These are phyloP conservation scores for Condylura cristata DNA, from an alignment of 2,113 vertebrate species.

Conservation along the genomic window DNA sequence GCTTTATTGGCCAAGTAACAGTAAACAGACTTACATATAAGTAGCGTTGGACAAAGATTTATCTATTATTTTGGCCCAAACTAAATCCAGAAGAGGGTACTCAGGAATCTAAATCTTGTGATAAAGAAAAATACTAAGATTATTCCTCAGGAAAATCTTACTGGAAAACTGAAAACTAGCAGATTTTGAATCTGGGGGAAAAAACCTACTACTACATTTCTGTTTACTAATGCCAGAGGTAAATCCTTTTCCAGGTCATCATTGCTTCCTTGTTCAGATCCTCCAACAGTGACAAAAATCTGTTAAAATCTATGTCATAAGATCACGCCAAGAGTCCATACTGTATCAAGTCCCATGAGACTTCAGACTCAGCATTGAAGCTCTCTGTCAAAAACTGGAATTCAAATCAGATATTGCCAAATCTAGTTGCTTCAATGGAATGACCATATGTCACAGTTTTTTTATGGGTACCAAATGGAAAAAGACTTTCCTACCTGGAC, in stretches of 20 bases:
- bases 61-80: slow-evolving; percentile 61
- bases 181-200: slow-evolving; percentile 62
- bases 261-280: slow-evolving; percentile 52
- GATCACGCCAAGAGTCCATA: slow-evolving; percentile 10
- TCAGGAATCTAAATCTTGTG: slow-evolving; percentile 60
- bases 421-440: slow-evolving; percentile 29
- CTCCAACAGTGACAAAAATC: slow-evolving; percentile 21
- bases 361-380: slow-evolving; percentile 57
- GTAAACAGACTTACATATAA: slow-evolving; percentile 34
- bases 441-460: slow-evolving; percentile 46
- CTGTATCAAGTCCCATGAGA: slow-evolving; percentile 54
- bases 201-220: slow-evolving; percentile 5
- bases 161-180: slow-evolving; percentile 52
- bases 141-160: slow-evolving; percentile 67
- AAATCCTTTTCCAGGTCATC: slow-evolving; percentile 52
- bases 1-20: slow-evolving; percentile 33
- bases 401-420: slow-evolving; percentile 65
- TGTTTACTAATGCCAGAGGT: slow-evolving; percentile 48
- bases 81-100: slow-evolving; percentile 46
- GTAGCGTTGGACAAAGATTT: slow-evolving; percentile 39
- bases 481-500: slow-evolving; percentile 34
- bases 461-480: slow-evolving; percentile 32
- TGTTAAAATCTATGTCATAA: slow-evolving; percentile 37
- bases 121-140: slow-evolving; percentile 39
- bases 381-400: slow-evolving; percentile 52